phyloP scores from a whole-genome alignment of 2,888 invertebrate genomes.

The Rapana venosa region DNA sequence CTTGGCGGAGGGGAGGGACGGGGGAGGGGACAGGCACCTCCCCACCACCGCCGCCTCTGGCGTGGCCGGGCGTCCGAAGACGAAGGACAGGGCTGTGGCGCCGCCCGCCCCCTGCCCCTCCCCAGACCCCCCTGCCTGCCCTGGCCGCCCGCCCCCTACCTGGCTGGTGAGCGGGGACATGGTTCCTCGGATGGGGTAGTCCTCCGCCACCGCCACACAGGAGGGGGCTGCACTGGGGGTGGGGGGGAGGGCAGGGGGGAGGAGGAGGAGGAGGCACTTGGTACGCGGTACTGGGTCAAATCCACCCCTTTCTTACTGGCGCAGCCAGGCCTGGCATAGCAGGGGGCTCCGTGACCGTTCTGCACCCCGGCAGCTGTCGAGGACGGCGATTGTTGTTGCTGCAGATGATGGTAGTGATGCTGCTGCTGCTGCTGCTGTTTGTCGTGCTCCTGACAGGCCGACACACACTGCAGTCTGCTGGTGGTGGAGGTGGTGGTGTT shows the following conservation, averaged over 20 bases:
- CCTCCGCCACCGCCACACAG: constrained; percentile 40
- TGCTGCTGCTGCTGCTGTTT: not conserved
- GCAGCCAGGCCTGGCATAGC: not conserved
- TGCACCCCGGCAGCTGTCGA: too few species aligned
- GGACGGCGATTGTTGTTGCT: not conserved
- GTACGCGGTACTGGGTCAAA: not conserved
- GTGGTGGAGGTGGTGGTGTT: constrained; percentile 8
- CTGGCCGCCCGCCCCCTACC: constrained; percentile 27
- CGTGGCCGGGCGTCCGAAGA: constrained; percentile 65
- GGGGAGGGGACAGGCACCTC: constrained; percentile 47
- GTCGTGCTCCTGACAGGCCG: not conserved
- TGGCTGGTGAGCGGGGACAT: constrained; percentile 63
- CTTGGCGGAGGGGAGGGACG: constrained; percentile 47
- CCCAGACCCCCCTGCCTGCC: not conserved
- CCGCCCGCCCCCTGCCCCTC: not conserved
- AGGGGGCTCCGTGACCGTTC: too few species aligned
- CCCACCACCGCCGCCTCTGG: constrained; percentile 45
- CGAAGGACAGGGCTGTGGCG: constrained; percentile 66
- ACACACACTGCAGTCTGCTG: not conserved
- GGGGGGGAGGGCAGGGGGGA: not conserved
- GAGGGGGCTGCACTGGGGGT: not conserved
- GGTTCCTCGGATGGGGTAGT: constrained; percentile 70
- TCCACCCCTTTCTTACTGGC: not conserved
- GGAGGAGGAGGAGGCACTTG: constrained; percentile 22
- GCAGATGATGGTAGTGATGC: not conserved